phyloP scores from a whole-genome alignment of 2,797 vertebrate species.

The Poeciliopsis presidionis region DNA sequence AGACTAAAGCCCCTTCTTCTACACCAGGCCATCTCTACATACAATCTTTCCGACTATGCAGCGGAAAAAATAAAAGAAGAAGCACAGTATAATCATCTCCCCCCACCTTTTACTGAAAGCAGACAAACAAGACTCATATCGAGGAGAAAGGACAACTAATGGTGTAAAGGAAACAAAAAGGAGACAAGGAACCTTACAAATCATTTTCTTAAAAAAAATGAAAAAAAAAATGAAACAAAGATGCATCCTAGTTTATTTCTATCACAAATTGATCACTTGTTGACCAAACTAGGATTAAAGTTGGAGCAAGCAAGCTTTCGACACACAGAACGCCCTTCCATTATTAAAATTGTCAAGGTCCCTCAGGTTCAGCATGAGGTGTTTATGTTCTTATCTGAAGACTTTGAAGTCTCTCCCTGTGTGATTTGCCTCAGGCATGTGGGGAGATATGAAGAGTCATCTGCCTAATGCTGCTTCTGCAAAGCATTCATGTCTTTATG shows the following conservation, averaged over 20 bases:
- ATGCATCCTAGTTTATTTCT: conserved; percentile 9
- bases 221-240: conserved; percentile 9
- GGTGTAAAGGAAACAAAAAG: conserved; percentile 37
- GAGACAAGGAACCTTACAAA: conserved; percentile 28
- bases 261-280: conserved; percentile 34
- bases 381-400: conserved; percentile 64
- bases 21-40: conserved; percentile 36
- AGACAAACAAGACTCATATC: conserved; percentile 37
- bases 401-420: conserved; percentile 70
- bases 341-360: conserved; percentile 60
- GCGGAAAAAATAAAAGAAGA: conserved; percentile 39
- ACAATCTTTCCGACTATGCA: conserved; percentile 20
- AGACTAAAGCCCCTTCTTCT: conserved; percentile 60
- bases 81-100: conserved; percentile 49
- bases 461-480: conserved; percentile 81
- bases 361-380: conserved; percentile 63
- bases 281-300: conserved; percentile 38
- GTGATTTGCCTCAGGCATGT: conserved; percentile 64
- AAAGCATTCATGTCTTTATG: conserved; percentile 34
- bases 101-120: conserved; percentile 41
- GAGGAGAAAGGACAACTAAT: conserved; percentile 35
- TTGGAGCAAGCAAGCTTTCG: conserved; percentile 33
- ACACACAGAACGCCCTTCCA: conserved; percentile 34
- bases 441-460: conserved; percentile 74
- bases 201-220: conserved; percentile 22